phyloP scores from a whole-genome alignment of 2,113 vertebrate genomes.

The Maccullochella peelii region DNA sequence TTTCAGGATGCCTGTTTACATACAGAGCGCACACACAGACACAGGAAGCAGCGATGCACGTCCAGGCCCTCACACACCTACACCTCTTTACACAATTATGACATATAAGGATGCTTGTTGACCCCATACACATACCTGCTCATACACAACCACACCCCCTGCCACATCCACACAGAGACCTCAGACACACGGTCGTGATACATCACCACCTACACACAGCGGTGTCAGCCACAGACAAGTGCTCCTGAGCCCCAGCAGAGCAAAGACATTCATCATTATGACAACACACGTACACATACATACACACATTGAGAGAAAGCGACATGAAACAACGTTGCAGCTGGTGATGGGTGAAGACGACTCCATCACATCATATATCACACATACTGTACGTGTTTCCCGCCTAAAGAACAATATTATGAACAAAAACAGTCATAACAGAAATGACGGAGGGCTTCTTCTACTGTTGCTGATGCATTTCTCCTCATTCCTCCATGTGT shows the following conservation, averaged over 20 bases:
- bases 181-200: conserved; percentile 60
- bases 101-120: conserved; percentile 5
- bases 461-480: conserved; percentile 2
- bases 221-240: conserved; percentile 76
- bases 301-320: conserved; percentile 35
- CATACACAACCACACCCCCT: conserved; percentile 33
- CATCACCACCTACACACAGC: conserved; percentile 74
- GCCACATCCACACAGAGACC: conserved; percentile 13
- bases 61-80: not conserved
- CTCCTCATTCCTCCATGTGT: not conserved
- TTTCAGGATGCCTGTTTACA: not conserved
- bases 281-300: conserved; percentile 64
- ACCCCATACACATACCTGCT: conserved; percentile 37
- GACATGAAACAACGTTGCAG: conserved; percentile 58
- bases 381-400: conserved; percentile 52
- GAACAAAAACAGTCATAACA: conserved; percentile 45
- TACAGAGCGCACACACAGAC: not conserved
- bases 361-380: conserved; percentile 71
- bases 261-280: conserved; percentile 81
- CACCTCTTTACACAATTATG: not conserved
- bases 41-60: not conserved
- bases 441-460: conserved; percentile 7
- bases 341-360: conserved; percentile 69
- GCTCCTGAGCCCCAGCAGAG: conserved; percentile 75
- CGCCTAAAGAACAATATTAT: conserved; percentile 61